phyloP scores from a whole-genome alignment of 2,113 vertebrate species.

The Rana temporaria region DNA sequence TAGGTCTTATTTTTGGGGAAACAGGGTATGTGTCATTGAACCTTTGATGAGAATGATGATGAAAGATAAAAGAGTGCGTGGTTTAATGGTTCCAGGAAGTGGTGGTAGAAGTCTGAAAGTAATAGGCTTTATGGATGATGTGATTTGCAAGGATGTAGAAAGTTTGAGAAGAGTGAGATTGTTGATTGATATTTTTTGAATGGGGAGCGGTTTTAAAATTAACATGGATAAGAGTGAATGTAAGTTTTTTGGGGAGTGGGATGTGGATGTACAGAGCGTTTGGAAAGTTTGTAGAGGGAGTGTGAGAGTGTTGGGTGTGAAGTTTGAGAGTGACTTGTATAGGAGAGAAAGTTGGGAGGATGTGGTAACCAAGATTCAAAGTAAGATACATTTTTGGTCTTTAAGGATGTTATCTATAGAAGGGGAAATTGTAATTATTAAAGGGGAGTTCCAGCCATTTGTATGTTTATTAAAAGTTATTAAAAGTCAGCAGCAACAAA shows the following conservation, averaged over 20 bases:
- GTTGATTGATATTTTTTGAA: background rate
- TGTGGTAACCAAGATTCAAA: background rate
- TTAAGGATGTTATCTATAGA: background rate
- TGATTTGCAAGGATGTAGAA: background rate
- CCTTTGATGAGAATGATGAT: background rate
- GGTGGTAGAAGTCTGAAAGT: background rate
- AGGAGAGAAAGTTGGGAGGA: background rate
- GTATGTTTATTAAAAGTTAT: too few species aligned
- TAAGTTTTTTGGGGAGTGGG: accelerated
- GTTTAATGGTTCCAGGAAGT: background rate
- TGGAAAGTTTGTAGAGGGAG: background rate
- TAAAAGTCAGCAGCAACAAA: too few species aligned
- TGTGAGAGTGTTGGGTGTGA: background rate
- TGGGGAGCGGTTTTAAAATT: background rate
- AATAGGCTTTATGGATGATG: background rate
- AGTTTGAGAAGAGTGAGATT: background rate
- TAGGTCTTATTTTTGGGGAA: too few species aligned
- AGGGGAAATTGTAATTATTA: background rate
- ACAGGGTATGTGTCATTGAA: background rate
- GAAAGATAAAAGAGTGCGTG: background rate
- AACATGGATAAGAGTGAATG: background rate
- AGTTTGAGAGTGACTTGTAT: background rate
- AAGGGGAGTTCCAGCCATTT: too few species aligned
- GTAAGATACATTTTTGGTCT: background rate
- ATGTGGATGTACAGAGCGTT: accelerated